These are phyloP conservation scores for Nemoura dubitans DNA, from an alignment of 2,888 invertebrate species.

Conservation along the genomic window DNA sequence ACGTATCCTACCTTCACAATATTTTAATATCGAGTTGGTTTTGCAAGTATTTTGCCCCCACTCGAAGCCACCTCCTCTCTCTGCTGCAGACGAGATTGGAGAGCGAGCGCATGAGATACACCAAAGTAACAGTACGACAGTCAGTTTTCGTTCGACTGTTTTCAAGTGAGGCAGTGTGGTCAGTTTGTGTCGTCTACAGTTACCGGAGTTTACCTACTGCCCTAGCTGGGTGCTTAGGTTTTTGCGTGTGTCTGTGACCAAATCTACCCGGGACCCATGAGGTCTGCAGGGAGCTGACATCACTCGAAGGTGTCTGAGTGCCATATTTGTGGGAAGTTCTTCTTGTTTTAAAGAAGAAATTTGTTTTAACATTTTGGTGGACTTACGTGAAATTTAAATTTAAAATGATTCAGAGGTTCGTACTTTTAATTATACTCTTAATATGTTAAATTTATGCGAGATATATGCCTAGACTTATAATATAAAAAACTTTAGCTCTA, in stretches of 20 bases:
- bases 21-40: conserved; percentile 27
- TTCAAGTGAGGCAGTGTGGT: conserved; percentile 9
- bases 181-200: background rate
- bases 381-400: conserved; percentile 13
- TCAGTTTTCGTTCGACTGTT: conserved; percentile 19
- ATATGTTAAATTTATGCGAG: background rate
- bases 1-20: background rate
- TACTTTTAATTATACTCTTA: background rate
- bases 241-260: conserved; percentile 18
- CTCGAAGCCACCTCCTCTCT: conserved; percentile 20
- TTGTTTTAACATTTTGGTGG: background rate
- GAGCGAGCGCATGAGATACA: conserved; percentile 14
- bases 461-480: too few relatives aligned
- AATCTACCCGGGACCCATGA: conserved; percentile 23
- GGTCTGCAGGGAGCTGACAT: conserved; percentile 27
- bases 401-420: conserved; percentile 39
- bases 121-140: conserved; percentile 38
- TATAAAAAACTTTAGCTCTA: too few relatives aligned
- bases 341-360: background rate
- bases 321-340: background rate
- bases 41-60: conserved; percentile 36
- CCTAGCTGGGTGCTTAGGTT: conserved; percentile 34
- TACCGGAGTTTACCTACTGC: conserved; percentile 28
- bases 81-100: background rate
- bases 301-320: background rate